Evolutionary conservation across 2,113 vertebrate genomes (phyloP), one percentile per base, ranked within the genome.

Genomic region (Chamaetylas fuelleborni): DNA sequence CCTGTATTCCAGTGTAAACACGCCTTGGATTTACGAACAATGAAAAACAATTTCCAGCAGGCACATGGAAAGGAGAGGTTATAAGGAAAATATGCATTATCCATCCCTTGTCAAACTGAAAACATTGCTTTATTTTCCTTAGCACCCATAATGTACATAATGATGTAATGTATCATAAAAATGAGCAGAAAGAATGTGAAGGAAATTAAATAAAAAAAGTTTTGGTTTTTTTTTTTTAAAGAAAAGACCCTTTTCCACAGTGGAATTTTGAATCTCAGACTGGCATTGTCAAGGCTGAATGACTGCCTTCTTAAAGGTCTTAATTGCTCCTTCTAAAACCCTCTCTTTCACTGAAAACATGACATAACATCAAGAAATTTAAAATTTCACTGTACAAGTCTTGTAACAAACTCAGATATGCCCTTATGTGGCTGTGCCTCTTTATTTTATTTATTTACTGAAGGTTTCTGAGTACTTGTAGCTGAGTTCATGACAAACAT

Each of bases 1-100:
- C 97, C 97, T 97, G 95, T 97, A 95, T 97, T 97, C 96, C 97
- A 98, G 97, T 97, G 98, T 98, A 98, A 98, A 98, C 98, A 98
- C 11, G 83, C 96, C 91, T 83, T 98, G 97, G 98, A 98, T 96
- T 98, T 98, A 97, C 95, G 97, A 98, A 98, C 98, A 98, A 97
- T 95, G 96, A 96, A 96, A 97, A 98, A 97, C 96, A 97, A 98
- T 97, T 97, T 97, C 97, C 97, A 97, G 92, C 92, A 96, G 92
- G 93, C 97, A 84, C 73, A 92, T 83, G 94, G 95, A 94, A 92
- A 92, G 90, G 90, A 92, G 73, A 80, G 86, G 53, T 96, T 94
- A 10, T 74, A 78, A 87, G 71, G 89, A 95, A 95, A 96, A 69
- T 85, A 38, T 45, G 78, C 83, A 72, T 92, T 81, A 81, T 78